Percentiles rank a stretch among this genome's conserved stretches.
Conservation (phyloP, 2,797 vertebrate genomes). For the Microchirus variegatus region DNA sequence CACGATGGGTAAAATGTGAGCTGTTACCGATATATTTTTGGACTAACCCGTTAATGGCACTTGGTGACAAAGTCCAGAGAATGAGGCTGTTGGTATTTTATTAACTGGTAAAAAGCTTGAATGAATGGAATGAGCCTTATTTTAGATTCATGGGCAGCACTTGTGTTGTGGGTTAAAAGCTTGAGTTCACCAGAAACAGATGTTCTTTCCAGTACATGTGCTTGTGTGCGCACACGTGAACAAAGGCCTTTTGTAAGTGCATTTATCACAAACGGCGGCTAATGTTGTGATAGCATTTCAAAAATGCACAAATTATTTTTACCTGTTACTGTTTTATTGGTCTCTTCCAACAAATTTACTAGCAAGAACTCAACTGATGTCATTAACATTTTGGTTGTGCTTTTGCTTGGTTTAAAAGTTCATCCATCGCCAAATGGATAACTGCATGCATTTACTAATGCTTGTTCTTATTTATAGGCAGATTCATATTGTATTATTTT, state of each 20-base stretch:
- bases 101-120: slow-evolving; percentile 33
- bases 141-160: slow-evolving; percentile 9
- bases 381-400: slow-evolving; percentile 47
- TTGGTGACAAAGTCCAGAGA: slow-evolving; percentile 26
- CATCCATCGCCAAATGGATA: slow-evolving; percentile 60
- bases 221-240: not conserved
- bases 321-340: not conserved
- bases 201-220: slow-evolving; percentile 15
- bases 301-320: too few relatives aligned
- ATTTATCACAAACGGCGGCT: slow-evolving; percentile 17
- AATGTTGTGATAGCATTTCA: slow-evolving; percentile 1
- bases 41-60: slow-evolving; percentile 39
- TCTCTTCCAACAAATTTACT: not conserved
- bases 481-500: slow-evolving; percentile 4
- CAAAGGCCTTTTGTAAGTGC: not conserved
- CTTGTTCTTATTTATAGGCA: slow-evolving; percentile 19
- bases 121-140: slow-evolving; percentile 25
- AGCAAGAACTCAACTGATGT: slow-evolving; percentile 18
- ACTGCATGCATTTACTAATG: slow-evolving; percentile 73
- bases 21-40: slow-evolving; percentile 10
- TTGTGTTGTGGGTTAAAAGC: slow-evolving; percentile 25
- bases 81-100: slow-evolving; percentile 15
- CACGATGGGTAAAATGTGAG: slow-evolving; percentile 12
- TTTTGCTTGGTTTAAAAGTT: slow-evolving; percentile 41
- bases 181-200: not conserved